These are phyloP conservation scores for Brachionus sp. DNA, from an alignment of 1,140 invertebrate species.

Conservation along the genomic window DNA sequence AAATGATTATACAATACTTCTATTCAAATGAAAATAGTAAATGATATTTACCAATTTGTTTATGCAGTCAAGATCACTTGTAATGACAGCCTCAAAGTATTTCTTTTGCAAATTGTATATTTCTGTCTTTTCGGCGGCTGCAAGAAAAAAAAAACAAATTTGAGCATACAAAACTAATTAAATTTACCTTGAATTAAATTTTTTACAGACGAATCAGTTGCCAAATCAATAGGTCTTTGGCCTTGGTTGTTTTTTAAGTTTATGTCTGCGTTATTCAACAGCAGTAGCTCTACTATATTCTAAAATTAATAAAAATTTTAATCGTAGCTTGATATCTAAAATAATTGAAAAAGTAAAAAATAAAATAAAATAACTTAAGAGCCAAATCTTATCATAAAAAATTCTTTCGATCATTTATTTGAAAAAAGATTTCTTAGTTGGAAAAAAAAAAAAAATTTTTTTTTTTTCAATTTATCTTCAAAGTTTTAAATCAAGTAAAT, in stretches of 20 bases:
- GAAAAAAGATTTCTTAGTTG: neutral
- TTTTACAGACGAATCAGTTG: constrained; percentile 63
- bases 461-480: neutral
- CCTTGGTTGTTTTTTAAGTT: constrained; percentile 66
- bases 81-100: constrained; percentile 65
- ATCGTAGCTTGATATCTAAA: constrained; percentile 49
- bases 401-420: neutral
- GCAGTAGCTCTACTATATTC: constrained; percentile 59
- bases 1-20: neutral
- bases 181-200: constrained; percentile 62
- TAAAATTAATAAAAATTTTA: constrained; percentile 47
- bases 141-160: constrained; percentile 46
- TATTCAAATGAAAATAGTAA: neutral
- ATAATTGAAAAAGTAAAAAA: no score
- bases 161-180: no score
- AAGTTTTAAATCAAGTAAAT: neutral
- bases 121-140: constrained; percentile 65
- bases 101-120: constrained; percentile 59
- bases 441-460: neutral
- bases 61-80: constrained; percentile 63
- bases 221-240: constrained; percentile 63
- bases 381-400: constrained; percentile 40
- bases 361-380: no score
- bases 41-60: constrained; percentile 62
- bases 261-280: constrained; percentile 60